A percentile compares a stretch with the other conserved stretches of the same genome.
These are phyloP conservation scores for Amblyornis subalaris DNA, from an alignment of 2,113 vertebrate genomes.

Conservation along the genomic window DNA sequence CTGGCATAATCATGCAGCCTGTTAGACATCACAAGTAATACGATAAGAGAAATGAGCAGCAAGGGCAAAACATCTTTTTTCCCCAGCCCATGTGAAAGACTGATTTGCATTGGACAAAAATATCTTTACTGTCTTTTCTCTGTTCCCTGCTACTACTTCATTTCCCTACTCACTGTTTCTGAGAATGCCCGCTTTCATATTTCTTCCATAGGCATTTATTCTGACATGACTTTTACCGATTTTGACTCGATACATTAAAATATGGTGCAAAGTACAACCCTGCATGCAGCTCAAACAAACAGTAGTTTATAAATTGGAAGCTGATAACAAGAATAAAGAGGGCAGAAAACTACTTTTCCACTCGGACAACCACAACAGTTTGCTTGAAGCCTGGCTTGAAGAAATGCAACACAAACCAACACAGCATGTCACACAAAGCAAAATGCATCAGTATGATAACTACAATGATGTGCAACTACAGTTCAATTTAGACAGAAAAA, in stretches of 20 bases:
- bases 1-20: not conserved
- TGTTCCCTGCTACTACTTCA: not conserved
- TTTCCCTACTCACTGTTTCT: not conserved
- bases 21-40: not conserved
- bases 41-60: accelerated
- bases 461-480: not conserved
- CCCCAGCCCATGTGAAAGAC: not conserved
- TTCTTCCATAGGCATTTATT: not conserved
- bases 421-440: not conserved
- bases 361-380: not conserved
- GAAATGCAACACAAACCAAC: not conserved
- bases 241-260: not conserved
- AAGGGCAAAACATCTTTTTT: not conserved
- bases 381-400: not conserved
- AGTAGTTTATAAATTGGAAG: not conserved
- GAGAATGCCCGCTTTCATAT: not conserved
- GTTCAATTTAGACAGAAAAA: not conserved
- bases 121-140: not conserved
- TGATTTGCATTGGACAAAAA: not conserved
- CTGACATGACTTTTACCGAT: not conserved
- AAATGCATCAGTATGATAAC: not conserved
- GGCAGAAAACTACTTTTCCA: not conserved
- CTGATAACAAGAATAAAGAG: not conserved
- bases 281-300: not conserved
- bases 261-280: not conserved